Conservation (phyloP, 2,797 vertebrate genomes). For the Mormyrops attenuatus region DNA sequence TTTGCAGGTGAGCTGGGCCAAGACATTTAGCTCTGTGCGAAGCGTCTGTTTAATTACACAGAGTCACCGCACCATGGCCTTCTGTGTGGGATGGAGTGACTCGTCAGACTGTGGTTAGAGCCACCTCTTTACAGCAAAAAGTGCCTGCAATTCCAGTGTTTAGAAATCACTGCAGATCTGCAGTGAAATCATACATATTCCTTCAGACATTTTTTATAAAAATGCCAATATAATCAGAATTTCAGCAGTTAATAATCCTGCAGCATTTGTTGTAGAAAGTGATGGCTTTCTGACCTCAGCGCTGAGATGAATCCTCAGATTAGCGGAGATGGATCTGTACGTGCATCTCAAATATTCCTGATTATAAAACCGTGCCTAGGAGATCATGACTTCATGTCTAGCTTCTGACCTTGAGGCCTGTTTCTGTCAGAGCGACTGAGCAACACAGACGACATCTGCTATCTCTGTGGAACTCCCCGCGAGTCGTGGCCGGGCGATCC, state of each 20-base stretch:
- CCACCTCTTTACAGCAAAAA: neutral
- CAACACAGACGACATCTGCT: neutral
- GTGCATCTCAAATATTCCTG: neutral
- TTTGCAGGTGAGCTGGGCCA: constrained; percentile 1
- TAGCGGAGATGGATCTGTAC: neutral
- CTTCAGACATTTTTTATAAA: neutral
- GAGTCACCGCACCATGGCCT: neutral
- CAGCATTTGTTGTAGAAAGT: neutral
- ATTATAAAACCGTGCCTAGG: neutral
- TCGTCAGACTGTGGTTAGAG: neutral
- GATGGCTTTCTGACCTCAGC: neutral
- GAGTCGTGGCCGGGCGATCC: neutral
- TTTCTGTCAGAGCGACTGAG: neutral
- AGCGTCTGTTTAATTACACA: neutral
- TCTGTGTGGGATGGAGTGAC: neutral
- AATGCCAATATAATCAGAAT: neutral
- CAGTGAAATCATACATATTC: neutral
- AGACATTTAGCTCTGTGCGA: neutral
- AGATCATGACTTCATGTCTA: neutral
- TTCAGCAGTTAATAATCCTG: neutral
- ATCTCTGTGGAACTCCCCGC: neutral
- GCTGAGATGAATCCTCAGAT: neutral
- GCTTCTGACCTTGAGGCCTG: neutral
- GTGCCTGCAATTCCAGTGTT: neutral
- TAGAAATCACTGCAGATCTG: neutral